Percentiles rank a stretch among this genome's conserved stretches.
phyloP scores from a whole-genome alignment of 2,113 vertebrate species.

The Urocolius indicus region DNA sequence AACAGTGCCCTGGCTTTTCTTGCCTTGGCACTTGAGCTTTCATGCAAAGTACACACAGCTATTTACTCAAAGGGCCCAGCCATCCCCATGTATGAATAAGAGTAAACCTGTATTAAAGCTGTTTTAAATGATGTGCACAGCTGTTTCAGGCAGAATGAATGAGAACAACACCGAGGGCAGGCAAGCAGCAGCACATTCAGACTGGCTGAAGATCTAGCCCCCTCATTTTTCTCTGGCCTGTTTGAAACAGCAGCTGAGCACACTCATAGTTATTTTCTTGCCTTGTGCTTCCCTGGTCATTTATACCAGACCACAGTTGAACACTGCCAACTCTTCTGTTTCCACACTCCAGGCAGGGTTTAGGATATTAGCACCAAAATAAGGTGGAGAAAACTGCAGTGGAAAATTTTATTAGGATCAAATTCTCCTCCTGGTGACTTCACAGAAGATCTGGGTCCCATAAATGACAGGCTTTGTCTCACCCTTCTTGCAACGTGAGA shows the following conservation, averaged over 20 bases:
- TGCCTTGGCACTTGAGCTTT: not conserved
- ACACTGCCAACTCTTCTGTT: not conserved
- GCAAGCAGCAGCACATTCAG: not conserved
- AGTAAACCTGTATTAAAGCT: not conserved
- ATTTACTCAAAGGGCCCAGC: not conserved
- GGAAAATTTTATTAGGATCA: not conserved
- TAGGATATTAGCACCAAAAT: not conserved
- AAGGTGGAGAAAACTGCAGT: not conserved
- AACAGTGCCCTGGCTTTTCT: not conserved
- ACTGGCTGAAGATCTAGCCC: not conserved
- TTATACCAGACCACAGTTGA: not conserved
- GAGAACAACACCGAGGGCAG: not conserved
- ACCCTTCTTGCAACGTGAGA: not conserved
- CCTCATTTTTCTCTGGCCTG: not conserved
- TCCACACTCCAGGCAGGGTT: not conserved
- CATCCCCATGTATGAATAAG: not conserved
- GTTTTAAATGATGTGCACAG: not conserved
- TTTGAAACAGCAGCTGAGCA: not conserved
- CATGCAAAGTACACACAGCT: not conserved
- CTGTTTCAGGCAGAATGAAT: not conserved
- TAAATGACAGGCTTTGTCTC: conserved; percentile 12
- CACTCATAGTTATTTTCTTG: not conserved
- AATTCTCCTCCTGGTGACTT: not conserved
- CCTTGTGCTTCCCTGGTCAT: not conserved
- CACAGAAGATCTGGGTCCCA: not conserved